Evolutionary conservation across 2,888 invertebrate species (phyloP).

Genomic region (Amblyteles armatorius): DNA sequence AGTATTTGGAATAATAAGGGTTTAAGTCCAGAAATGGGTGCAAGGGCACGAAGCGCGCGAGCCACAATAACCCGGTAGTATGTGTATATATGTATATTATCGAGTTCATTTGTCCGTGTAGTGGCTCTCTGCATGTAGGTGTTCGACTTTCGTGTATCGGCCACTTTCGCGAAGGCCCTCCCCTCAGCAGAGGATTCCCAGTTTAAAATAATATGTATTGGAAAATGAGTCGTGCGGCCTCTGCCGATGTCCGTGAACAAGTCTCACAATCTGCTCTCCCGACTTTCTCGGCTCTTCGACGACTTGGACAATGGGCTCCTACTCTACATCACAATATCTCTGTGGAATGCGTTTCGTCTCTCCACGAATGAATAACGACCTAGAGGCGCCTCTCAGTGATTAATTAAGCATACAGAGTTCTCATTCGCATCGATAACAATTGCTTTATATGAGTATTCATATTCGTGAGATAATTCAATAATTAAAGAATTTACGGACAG

Average conservation of each 20-base stretch:
- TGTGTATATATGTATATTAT: not conserved
- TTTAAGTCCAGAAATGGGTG: too few species aligned
- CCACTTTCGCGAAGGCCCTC: not conserved
- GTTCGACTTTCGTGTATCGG: not conserved
- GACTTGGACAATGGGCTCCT: not conserved
- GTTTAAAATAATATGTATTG: constrained; percentile 21
- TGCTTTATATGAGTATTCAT: too few species aligned
- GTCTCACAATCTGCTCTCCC: not conserved
- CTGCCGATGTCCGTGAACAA: not conserved
- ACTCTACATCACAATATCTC: not conserved
- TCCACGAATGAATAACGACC: constrained; percentile 1
- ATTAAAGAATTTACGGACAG: too few species aligned
- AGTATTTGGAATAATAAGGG: too few species aligned
- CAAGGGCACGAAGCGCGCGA: too few species aligned
- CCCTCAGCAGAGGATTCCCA: not conserved
- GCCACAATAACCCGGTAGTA: too few species aligned
- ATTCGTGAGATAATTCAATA: too few species aligned
- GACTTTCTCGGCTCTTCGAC: constrained; percentile 10
- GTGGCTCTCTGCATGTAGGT: not conserved
- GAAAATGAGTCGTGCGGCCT: not conserved
- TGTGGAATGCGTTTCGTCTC: not conserved
- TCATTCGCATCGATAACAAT: too few species aligned
- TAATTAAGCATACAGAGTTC: constrained; percentile 25
- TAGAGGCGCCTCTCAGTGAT: constrained; percentile 18
- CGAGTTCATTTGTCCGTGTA: constrained; percentile 9